Evolutionary conservation across 2,797 vertebrate genomes (phyloP), one percentile per base, ranked within the genome.

Genomic region (Benthosema pterotum): DNA sequence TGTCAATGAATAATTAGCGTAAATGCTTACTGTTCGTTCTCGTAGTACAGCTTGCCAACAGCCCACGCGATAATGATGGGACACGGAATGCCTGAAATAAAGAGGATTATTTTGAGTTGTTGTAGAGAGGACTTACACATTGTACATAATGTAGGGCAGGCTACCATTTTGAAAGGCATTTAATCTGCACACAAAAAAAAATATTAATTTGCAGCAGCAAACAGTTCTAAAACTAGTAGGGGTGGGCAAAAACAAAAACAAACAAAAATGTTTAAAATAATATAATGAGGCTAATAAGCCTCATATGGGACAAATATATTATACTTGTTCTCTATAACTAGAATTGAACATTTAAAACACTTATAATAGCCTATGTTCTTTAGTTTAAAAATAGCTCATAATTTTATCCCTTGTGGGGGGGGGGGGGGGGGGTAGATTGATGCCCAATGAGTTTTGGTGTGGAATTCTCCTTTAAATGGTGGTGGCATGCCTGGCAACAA

Each of bases 11-110:
- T 32, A 25, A 25, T 16, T 15, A 46, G 32, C 17, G 43, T 2
- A 0, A 13, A 67, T 72, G 95, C 98, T 95, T 90, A 99, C 98
- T 97, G 94, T 79, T 99, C 94, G 54, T 99, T 96, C 88, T 99
- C 97, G 63, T 97, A 95, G 89, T 95, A 96, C 0, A 97, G 86
- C 72, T 99, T 99, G 65, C 95, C 95, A 46, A 96, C 88, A 46
- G 96, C 96, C 98, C 98, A 99, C 66, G 94, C 94, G 0, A 98
- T 73, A 63, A 98, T 97, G 80, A 99, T 98, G 3, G 98, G 98
- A 68, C 92, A 97, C 2, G 97, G 98, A 71, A 99, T 92, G 90
- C 96, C 98, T 99, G 83, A 13, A 79, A 68, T 46, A 54, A 6
- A 67, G 13, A 47, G 32, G 19, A 25, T n/a, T 16, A 45, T 11